Conservation (phyloP, 2,888 invertebrate genomes). For the Thymelicus acteon region DNA sequence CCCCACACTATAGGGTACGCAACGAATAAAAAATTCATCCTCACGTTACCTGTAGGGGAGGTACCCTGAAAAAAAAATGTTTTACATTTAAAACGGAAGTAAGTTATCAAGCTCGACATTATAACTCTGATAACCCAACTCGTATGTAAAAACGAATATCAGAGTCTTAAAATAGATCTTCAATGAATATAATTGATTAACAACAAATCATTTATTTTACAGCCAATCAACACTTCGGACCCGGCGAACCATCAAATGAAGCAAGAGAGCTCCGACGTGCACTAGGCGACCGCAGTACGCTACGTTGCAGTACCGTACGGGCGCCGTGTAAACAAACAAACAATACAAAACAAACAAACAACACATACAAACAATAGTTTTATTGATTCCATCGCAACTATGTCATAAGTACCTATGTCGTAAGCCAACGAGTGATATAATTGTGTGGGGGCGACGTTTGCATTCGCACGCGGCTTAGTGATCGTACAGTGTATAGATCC, state of each 20-base stretch:
- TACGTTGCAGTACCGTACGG: constrained; percentile 71
- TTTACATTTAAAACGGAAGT: too few species aligned
- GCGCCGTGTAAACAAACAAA: constrained; percentile 49
- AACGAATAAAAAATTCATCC: too few species aligned
- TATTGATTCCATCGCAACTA: constrained; percentile 72
- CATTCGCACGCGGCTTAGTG: constrained; percentile 54
- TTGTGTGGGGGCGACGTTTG: constrained; percentile 58
- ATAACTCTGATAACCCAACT: too few species aligned
- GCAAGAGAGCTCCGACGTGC: constrained; percentile 93
- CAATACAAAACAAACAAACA: constrained; percentile 17
- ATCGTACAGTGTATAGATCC: neutral
- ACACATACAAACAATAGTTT: constrained; percentile 75
- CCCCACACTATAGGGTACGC: too few species aligned
- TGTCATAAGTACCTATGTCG: constrained; percentile 71
- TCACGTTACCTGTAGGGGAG: too few species aligned
- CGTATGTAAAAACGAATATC: too few species aligned
- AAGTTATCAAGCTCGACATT: too few species aligned
- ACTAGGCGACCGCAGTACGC: constrained; percentile 79
- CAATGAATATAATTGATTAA: neutral
- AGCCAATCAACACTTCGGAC: constrained; percentile 93
- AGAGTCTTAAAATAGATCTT: too few species aligned
- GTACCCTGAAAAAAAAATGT: too few species aligned
- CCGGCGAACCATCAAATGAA: constrained; percentile 93
- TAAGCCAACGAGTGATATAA: constrained; percentile 65
- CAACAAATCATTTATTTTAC: constrained; percentile 54